Base-by-base conservation (phyloP, 2,797 vertebrate genomes). In the Onychomys leucogaster region DNA sequence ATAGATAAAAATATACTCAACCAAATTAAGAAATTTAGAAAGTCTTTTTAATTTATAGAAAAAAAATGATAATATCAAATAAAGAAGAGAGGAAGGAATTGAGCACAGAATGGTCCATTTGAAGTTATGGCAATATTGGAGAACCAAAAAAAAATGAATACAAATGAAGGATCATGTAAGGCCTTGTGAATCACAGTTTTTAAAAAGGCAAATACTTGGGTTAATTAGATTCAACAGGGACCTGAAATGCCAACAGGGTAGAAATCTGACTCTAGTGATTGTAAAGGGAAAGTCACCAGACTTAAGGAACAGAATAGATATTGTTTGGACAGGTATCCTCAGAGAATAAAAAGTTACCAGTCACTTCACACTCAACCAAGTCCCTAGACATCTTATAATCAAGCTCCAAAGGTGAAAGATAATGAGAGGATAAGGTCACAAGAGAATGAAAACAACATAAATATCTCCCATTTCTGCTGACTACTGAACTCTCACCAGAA, bases 321-420 rank as follows among this genome's bases (percentile, higher is more conserved):
- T n/a, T 85, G 83, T 85, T 85, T 85, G n/a, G 84, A 71, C 84
- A 87, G 34, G 34, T 27, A 71, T 52, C 49, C 84, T 55, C 49
- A 27, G 49, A 87, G 46, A 71, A 55, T 71, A 25, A 37, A 71
- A 71, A 67, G 52, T 55, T 57, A 88, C n/a, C 85, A 59, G 85
- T 73, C 34, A 87, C 52, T 59, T 59, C 46, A 76, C 29, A 46
- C 27, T 89, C 32, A 89, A 76, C 73, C 71, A 89, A 76, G 41
- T n/a, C 88, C 73, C 88, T 77, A 77, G 73, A 37, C 75, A 65
- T 65, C 59, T 52, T 78, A 77, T 37, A 78, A 78, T 90, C 89
- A 65, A 67, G 34, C 49, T 80, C 46, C 59, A 77, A 65, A 65
- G 43, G 43, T 65, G 41, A 78, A 65, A 65, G 59, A 32, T 80